phyloP scores from a whole-genome alignment of 1,140 invertebrate species.

The Drosophila ironensis region DNA sequence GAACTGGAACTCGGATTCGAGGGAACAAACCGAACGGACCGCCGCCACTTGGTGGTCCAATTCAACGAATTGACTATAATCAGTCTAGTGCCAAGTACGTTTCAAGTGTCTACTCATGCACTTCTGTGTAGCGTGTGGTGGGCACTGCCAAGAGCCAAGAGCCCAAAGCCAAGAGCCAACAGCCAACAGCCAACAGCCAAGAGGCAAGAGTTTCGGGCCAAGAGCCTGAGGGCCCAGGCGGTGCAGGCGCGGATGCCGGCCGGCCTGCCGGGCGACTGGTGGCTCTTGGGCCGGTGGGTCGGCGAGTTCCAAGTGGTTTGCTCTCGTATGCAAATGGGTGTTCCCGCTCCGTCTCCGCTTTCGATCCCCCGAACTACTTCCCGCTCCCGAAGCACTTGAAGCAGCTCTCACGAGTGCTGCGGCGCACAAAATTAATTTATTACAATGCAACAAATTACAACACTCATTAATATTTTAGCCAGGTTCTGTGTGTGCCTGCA shows the following conservation, averaged over 20 bases:
- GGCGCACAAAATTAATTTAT: slow-evolving; percentile 78
- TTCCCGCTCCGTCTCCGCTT: slow-evolving; percentile 25
- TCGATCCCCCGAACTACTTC: background rate
- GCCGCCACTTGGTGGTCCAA: slow-evolving; percentile 74
- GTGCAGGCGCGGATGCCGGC: slow-evolving; percentile 16
- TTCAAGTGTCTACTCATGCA: slow-evolving; percentile 78
- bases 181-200: slow-evolving; percentile 10
- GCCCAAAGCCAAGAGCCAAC: slow-evolving; percentile 6
- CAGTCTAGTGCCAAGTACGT: slow-evolving; percentile 79
- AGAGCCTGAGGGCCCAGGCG: slow-evolving; percentile 3
- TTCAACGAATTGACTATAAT: slow-evolving; percentile 81
- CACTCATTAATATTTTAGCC: slow-evolving; percentile 79
- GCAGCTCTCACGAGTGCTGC: slow-evolving; percentile 54
- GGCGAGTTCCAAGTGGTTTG: slow-evolving; percentile 70
- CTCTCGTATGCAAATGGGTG: slow-evolving; percentile 64
- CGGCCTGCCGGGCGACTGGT: too few species aligned
- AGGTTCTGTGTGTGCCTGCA: slow-evolving; percentile 51
- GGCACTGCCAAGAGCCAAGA: slow-evolving; percentile 20
- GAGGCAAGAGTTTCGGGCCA: background rate
- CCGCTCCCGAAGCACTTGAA: slow-evolving; percentile 12
- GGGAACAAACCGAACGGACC: slow-evolving; percentile 18
- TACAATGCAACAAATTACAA: slow-evolving; percentile 78
- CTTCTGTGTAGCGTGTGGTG: slow-evolving; percentile 48
- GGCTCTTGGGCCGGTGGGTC: slow-evolving; percentile 29
- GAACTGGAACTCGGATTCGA: slow-evolving; percentile 26